phyloP scores from a whole-genome alignment of 35 echinoderm and acorn worm species.

The Lytechinus pictus region DNA sequence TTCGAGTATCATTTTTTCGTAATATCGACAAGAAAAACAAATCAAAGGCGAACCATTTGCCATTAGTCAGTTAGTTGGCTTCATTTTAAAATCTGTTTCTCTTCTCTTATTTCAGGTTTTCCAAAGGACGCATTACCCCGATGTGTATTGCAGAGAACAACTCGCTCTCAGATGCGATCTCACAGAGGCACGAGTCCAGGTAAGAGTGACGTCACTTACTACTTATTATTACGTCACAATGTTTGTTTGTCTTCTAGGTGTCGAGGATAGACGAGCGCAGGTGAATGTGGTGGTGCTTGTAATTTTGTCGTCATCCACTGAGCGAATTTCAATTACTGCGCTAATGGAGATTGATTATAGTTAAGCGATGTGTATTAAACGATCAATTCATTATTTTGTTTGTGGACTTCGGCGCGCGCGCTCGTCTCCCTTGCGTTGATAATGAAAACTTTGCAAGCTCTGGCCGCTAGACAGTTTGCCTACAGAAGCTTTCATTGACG shows the following conservation, averaged over 20 bases:
- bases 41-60: no score
- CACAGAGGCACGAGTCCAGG: slow-evolving; percentile 97
- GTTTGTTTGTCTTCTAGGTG: slow-evolving; percentile 21
- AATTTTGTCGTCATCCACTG: slow-evolving; percentile 22
- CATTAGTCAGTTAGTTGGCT: neutral
- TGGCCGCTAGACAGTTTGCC: neutral
- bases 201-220: slow-evolving; percentile 52
- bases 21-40: no score
- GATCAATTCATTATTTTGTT: neutral
- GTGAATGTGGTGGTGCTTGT: neutral
- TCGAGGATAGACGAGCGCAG: neutral
- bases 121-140: slow-evolving; percentile 96
- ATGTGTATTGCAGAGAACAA: slow-evolving; percentile 96
- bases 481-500: neutral
- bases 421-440: neutral
- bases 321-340: neutral
- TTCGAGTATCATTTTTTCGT: no score
- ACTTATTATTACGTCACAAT: slow-evolving; percentile 42
- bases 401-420: neutral
- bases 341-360: slow-evolving; percentile 21
- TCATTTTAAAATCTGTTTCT: neutral
- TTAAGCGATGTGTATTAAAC: neutral
- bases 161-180: slow-evolving; percentile 93
- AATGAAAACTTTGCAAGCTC: neutral
- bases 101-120: slow-evolving; percentile 57